Evolutionary conservation across 2,797 vertebrate genomes (phyloP), one percentile per base, ranked within the genome.

Genomic region (Cirrhinus molitorella): DNA sequence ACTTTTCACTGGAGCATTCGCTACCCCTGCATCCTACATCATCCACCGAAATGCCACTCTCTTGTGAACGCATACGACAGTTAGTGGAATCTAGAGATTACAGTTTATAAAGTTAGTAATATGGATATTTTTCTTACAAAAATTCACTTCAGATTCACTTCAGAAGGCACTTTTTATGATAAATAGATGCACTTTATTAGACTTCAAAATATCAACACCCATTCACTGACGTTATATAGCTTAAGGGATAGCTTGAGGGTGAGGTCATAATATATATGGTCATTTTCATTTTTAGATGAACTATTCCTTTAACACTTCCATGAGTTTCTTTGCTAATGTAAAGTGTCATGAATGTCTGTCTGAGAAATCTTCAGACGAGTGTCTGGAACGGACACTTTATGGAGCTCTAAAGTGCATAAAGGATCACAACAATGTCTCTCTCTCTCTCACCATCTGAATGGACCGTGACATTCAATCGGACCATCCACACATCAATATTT

Each of bases 401-500:
- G 17, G 53, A 80, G 51, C 51, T 79, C 51, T 65, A 86, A 79
- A 74, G 66, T 49, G 43, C 68, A 78, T 78, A 71, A 57, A 80
- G 65, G 76, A 83, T 55, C 21, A 71, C 25, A 37, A 23, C 43
- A 63, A 57, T 47, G 34, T 40, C 68, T 76, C 34, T 68, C 73
- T 67, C 21, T 61, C 43, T 57, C 77, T 61, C 57, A 31, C 13
- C 19, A n/a, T 81, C 43, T 68, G 68, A 87, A 67, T 6, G 5
- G 57, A 51, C 73, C 2, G n/a, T 84, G 79, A 87, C 74, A 79
- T 80, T 71, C 45, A 82, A 45, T 47, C 25, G 14, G 73, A 31
- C 61, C 34, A 10, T 61, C 68, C 63, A 57, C 57, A 72, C 85
- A 82, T 88, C 85, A 85, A 81, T 88, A 87, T 84, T 87, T 87